phyloP scores from a whole-genome alignment of 2,888 invertebrate genomes.

The Polydrusus tereticollis region DNA sequence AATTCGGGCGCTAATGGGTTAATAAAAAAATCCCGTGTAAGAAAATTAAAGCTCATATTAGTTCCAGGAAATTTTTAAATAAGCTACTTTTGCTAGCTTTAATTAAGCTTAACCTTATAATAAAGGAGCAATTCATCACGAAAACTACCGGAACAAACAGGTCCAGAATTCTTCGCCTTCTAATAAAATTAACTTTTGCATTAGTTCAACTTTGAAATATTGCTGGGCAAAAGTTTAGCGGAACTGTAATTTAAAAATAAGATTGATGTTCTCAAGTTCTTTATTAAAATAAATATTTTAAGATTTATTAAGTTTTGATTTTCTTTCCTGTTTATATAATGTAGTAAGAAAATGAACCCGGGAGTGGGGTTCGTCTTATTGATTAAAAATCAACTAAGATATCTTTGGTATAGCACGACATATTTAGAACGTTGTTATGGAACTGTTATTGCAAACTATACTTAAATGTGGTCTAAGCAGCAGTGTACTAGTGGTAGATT shows the following conservation, averaged over 20 bases:
- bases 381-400: background rate
- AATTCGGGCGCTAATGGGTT: too few relatives aligned
- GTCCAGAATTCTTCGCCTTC: conserved; percentile 8
- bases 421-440: too few relatives aligned
- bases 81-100: background rate
- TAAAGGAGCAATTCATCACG: conserved; percentile 11
- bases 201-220: conserved; percentile 28
- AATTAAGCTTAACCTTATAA: conserved; percentile 9
- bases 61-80: background rate
- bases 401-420: too few relatives aligned
- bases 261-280: conserved; percentile 18
- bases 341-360: background rate
- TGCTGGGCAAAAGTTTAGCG: conserved; percentile 26
- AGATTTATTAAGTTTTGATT: conserved; percentile 3
- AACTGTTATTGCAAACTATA: too few relatives aligned
- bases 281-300: conserved; percentile 15
- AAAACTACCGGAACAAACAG: conserved; percentile 12
- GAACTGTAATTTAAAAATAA: conserved; percentile 24
- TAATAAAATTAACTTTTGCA: conserved; percentile 25
- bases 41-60: background rate
- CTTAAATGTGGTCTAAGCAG: too few relatives aligned
- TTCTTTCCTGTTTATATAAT: background rate
- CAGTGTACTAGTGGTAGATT: too few relatives aligned
- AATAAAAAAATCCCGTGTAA: too few relatives aligned
- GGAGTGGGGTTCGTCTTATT: background rate